Evolutionary conservation across 2,797 vertebrate genomes (phyloP), one percentile per base, ranked within the genome.

Genomic region (Megaceryle alcyon): DNA sequence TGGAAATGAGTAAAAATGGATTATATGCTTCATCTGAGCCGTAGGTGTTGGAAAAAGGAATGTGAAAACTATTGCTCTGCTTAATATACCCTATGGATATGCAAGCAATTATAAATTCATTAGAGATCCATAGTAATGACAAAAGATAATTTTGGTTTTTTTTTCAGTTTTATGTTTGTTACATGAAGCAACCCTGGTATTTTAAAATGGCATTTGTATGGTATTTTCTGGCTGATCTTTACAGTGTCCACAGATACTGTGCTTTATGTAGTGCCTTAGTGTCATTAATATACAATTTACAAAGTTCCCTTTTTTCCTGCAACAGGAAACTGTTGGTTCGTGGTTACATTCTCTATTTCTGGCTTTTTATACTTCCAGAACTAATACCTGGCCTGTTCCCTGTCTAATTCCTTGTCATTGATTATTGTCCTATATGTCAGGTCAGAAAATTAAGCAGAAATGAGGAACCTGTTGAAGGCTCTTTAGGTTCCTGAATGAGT

Each of bases 61-160:
- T 7, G 18, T 63, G 43, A 76, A 56, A 69, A 57, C 29, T 26
- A 28, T 48, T 20, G n/a, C 39, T 56, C 29, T 82, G 19, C 16
- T 60, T 86, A 35, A 56, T 60, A 54, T 2, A 15, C 8, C 9
- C 19, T 33, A 25, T 0, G 0, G 22, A 44, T 66, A 10, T 65
- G 18, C 29, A 79, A 61, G 13, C 25, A 64, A 33, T 70, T 20
- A 25, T 41, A 66, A 61, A 57, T 51, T 51, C 22, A n/a, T 29
- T 49, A n/a, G 28, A 89, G 39, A 18, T 14, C 69, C 19, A 21
- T 4, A 77, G 29, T 29, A 57, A 63, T 22, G 57, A 53, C 7
- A n/a, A 25, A 68, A 66, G 12, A 60, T 28, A 64, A 14, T 46
- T 46, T 46, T 22, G 21, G 21, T 3, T 12, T 21, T 46, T 46